Percentiles rank a stretch among this genome's conserved stretches.
These are phyloP conservation scores for Tyto alba DNA, from an alignment of 2,113 vertebrate genomes.

Conservation along the genomic window DNA sequence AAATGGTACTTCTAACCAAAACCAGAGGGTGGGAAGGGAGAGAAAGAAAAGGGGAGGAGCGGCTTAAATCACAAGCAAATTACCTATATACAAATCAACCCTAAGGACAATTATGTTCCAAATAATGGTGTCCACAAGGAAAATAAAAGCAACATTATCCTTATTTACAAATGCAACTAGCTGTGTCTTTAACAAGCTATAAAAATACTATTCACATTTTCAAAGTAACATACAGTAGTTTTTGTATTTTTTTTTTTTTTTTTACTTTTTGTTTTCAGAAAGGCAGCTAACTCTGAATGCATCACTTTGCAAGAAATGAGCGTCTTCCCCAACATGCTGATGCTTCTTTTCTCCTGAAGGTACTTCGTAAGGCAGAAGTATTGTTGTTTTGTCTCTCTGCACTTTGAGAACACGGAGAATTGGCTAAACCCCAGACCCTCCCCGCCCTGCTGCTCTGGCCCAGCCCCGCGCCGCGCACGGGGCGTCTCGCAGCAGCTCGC, in stretches of 20 bases:
- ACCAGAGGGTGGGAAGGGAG: constrained; percentile 65
- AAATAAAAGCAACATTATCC: constrained; percentile 77
- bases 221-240: constrained; percentile 87
- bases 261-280: constrained; percentile 77
- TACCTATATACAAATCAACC: constrained; percentile 89
- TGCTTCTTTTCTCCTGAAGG: constrained; percentile 48
- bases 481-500: background rate
- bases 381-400: background rate
- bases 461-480: rapidly evolving
- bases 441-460: background rate
- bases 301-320: constrained; percentile 53
- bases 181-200: constrained; percentile 88
- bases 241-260: constrained; percentile 59
- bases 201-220: constrained; percentile 99
- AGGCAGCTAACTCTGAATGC: constrained; percentile 83
- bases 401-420: background rate
- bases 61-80: constrained; percentile 81
- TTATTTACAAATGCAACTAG: constrained; percentile 90
- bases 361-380: constrained; percentile 24
- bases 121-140: constrained; percentile 77
- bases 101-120: constrained; percentile 82
- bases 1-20: constrained; percentile 69
- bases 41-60: constrained; percentile 41
- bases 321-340: constrained; percentile 32
- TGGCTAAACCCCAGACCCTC: background rate